phyloP scores from a whole-genome alignment of 2,888 invertebrate genomes.

The Harmothoe impar region DNA sequence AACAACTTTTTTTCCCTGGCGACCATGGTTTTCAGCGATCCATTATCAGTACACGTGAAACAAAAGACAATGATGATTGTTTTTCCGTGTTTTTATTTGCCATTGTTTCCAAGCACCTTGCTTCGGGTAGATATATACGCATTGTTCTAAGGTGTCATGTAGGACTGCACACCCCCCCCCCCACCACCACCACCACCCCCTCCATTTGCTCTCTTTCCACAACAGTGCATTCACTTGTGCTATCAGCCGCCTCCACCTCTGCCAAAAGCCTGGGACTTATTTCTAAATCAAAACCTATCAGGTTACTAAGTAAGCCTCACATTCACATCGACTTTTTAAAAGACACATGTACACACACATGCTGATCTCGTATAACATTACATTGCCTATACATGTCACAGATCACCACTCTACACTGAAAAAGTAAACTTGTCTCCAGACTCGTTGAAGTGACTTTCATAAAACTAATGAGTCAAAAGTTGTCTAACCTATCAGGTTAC shows the following conservation, averaged over 20 bases:
- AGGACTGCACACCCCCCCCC: too few relatives aligned
- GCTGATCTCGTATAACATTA: too few relatives aligned
- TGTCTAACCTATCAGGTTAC: too few relatives aligned
- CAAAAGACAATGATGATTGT: conserved; percentile 31
- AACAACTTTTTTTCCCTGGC: background rate
- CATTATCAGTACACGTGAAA: conserved; percentile 12
- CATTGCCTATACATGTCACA: too few relatives aligned
- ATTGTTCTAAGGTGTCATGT: background rate
- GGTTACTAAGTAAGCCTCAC: background rate
- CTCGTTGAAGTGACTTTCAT: too few relatives aligned
- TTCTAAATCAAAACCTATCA: background rate
- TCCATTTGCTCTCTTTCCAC: too few relatives aligned
- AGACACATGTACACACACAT: background rate
- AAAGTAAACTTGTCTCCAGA: too few relatives aligned
- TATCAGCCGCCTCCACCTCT: background rate
- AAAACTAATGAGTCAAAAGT: too few relatives aligned
- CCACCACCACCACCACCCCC: too few relatives aligned
- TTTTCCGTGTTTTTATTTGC: conserved; percentile 1
- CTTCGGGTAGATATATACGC: background rate
- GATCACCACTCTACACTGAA: too few relatives aligned
- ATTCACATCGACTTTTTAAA: background rate
- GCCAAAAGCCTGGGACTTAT: background rate
- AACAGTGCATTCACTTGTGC: too few relatives aligned
- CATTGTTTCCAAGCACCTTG: conserved; percentile 24
- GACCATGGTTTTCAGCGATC: background rate